Conservation (phyloP, 1,140 invertebrate genomes). For the Plectrocnemia conspersa region DNA sequence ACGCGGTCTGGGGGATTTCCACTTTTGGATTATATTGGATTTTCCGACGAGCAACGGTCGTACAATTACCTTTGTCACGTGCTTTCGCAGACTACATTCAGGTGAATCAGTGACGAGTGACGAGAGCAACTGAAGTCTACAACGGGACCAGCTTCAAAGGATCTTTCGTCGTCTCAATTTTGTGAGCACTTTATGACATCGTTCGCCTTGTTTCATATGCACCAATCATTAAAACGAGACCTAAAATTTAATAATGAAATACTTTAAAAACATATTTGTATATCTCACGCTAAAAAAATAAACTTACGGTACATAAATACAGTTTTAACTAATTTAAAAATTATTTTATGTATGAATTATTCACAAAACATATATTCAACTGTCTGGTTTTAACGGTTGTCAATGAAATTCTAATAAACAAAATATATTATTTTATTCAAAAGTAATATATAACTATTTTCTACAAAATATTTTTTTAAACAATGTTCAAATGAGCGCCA, state of each 20-base stretch:
- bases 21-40: slow-evolving; percentile 16
- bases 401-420: too few relatives aligned
- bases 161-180: slow-evolving; percentile 1
- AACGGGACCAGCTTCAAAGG: neutral
- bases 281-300: too few relatives aligned
- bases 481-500: too few relatives aligned
- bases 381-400: too few relatives aligned
- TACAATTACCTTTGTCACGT: slow-evolving; percentile 29
- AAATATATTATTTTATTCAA: too few relatives aligned
- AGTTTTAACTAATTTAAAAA: too few relatives aligned
- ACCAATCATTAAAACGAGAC: neutral
- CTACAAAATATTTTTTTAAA: too few relatives aligned
- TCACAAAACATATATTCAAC: too few relatives aligned
- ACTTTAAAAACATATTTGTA: neutral
- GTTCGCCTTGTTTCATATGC: neutral
- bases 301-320: too few relatives aligned
- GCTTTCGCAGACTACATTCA: slow-evolving; percentile 4
- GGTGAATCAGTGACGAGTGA: slow-evolving; percentile 2
- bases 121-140: slow-evolving; percentile 1
- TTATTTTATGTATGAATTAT: too few relatives aligned
- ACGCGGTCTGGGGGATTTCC: slow-evolving; percentile 8
- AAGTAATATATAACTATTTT: too few relatives aligned
- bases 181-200: neutral
- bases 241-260: neutral
- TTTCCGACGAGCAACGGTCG: neutral